Evolutionary conservation across 2,888 invertebrate genomes (phyloP).

Genomic region (Auanema sp.): DNA sequence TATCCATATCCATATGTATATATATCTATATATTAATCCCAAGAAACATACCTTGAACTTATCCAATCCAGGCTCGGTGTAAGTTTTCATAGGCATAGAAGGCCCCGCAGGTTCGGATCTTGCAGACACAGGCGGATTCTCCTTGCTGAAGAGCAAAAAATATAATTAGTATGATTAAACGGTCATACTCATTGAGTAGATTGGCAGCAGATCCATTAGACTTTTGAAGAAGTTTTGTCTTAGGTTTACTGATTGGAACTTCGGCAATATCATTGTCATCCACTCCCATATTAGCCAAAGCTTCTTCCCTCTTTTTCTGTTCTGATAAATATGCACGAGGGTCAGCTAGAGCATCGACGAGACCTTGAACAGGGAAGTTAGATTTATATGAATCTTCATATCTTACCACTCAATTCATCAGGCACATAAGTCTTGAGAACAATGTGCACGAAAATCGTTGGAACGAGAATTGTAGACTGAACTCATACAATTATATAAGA

Average conservation of each 20-base stretch:
- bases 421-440: constrained; percentile 99
- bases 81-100: constrained; percentile 21
- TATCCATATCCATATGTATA: too few species aligned
- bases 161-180: background rate
- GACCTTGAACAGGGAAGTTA: constrained; percentile 72
- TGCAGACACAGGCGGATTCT: constrained; percentile 20
- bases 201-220: constrained; percentile 27
- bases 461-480: constrained; percentile 66
- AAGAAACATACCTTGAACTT: constrained; percentile 35
- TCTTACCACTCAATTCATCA: constrained; percentile 82
- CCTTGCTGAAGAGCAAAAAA: constrained; percentile 1
- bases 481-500: background rate
- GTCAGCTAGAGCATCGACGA: constrained; percentile 95
- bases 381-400: background rate
- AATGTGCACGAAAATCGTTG: constrained; percentile 98
- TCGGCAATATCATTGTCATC: constrained; percentile 61
- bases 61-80: constrained; percentile 23
- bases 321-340: constrained; percentile 87
- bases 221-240: constrained; percentile 25
- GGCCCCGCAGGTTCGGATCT: constrained; percentile 24
- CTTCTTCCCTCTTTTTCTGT: constrained; percentile 67
- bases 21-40: background rate
- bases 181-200: constrained; percentile 24
- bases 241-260: constrained; percentile 22
- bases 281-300: constrained; percentile 61